Percentiles rank a stretch among this genome's conserved stretches.
These are phyloP conservation scores for Holothuria scabra DNA, from an alignment of 53 echinoderm and acorn worm genomes.

Conservation along the genomic window DNA sequence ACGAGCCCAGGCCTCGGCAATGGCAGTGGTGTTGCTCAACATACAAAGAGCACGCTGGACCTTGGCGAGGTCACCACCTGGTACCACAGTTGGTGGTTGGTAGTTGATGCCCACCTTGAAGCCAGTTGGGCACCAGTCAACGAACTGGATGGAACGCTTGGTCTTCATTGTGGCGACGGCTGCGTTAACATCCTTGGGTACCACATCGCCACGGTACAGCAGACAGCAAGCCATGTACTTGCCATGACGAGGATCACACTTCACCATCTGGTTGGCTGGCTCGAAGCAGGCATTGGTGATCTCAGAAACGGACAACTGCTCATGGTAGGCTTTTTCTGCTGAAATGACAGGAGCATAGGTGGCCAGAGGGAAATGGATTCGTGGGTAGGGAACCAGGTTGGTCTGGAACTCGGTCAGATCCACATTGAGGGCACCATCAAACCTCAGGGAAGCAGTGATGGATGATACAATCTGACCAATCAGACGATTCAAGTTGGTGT, in stretches of 20 bases:
- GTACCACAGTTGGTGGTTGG: constrained; percentile 95
- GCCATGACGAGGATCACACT: too few relatives aligned
- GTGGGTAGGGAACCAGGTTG: constrained; percentile 88
- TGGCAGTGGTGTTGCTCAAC: constrained; percentile 5
- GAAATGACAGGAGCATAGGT: constrained; percentile 78
- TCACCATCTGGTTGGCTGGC: too few relatives aligned
- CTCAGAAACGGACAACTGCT: constrained; percentile 49
- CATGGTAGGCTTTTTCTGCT: too few relatives aligned
- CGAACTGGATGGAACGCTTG: constrained; percentile 69
- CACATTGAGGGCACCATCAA: constrained; percentile 73
- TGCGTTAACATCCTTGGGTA: too few relatives aligned
- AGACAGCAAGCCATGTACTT: too few relatives aligned
- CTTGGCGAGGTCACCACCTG: constrained; percentile 94
- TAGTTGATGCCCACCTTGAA: constrained; percentile 99
- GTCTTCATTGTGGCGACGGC: constrained; percentile 67
- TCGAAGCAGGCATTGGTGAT: too few relatives aligned
- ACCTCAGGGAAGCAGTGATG: too few relatives aligned
- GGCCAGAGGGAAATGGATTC: constrained; percentile 76
- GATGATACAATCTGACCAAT: neutral
- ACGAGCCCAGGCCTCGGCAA: constrained; percentile 58
- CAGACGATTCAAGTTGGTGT: constrained; percentile 30
- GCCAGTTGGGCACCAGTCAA: constrained; percentile 98
- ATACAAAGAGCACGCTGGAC: constrained; percentile 47
- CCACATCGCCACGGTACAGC: constrained; percentile 60
- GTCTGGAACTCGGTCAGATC: constrained; percentile 84